Conservation (phyloP, 2,797 vertebrate genomes). For the Clamator glandarius region DNA sequence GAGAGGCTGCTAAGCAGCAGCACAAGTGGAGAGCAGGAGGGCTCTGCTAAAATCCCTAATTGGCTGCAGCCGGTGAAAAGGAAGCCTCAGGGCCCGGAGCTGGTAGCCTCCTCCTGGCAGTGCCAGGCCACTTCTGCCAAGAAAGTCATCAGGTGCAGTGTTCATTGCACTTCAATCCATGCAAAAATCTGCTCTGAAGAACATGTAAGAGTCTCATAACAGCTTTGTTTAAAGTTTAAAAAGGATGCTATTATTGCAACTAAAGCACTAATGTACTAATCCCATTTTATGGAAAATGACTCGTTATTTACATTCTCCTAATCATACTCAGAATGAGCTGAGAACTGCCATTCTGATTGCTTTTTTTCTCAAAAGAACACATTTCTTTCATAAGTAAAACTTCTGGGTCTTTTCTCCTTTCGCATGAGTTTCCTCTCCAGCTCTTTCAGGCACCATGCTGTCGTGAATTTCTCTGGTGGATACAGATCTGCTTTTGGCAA, state of each 20-base stretch:
- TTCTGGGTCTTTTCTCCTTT: background rate
- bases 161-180: background rate
- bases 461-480: background rate
- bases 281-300: background rate
- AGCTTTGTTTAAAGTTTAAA: background rate
- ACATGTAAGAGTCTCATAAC: background rate
- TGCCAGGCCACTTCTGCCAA: background rate
- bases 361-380: background rate
- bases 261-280: background rate
- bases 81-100: rapidly evolving
- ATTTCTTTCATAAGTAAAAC: background rate
- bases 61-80: background rate
- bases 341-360: background rate
- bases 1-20: background rate
- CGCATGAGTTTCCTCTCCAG: background rate
- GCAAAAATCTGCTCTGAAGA: background rate
- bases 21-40: background rate
- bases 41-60: background rate
- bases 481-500: background rate
- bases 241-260: background rate
- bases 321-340: background rate
- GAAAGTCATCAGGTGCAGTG: background rate
- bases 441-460: background rate
- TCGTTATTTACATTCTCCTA: background rate
- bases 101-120: rapidly evolving